Percentiles rank a stretch among this genome's conserved stretches.
Conservation (phyloP, 2,888 invertebrate genomes). For the Acleris cristana region DNA sequence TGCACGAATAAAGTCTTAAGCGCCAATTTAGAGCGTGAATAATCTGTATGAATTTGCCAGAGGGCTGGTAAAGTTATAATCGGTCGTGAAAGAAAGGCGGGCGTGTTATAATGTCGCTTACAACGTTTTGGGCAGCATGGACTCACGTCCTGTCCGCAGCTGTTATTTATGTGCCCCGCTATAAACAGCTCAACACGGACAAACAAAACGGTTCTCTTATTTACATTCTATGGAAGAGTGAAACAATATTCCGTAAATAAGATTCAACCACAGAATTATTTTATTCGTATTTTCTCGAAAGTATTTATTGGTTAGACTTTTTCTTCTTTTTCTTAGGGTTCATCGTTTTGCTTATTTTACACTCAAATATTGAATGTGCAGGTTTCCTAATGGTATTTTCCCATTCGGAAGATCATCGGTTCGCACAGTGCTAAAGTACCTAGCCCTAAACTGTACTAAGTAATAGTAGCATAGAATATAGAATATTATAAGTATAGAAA, state of each 20-base stretch:
- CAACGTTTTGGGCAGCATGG: constrained; percentile 43
- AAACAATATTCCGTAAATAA: constrained; percentile 20
- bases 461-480: no score
- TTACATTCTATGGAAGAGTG: constrained; percentile 44
- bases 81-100: no score
- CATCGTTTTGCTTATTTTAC: no score
- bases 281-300: neutral
- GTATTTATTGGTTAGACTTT: no score
- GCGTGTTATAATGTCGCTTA: constrained; percentile 36
- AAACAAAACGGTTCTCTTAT: constrained; percentile 40
- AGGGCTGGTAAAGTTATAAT: neutral
- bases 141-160: constrained; percentile 45
- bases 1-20: constrained; percentile 8
- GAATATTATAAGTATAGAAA: no score
- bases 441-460: no score
- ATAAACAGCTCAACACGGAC: constrained; percentile 42
- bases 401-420: no score
- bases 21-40: neutral
- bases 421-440: no score
- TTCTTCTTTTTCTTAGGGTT: no score
- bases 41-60: constrained; percentile 1
- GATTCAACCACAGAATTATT: neutral
- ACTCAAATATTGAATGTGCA: no score
- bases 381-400: no score
- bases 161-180: constrained; percentile 49